Conservation (phyloP, 1,140 invertebrate species). For the Amphibalanus amphitrite region DNA sequence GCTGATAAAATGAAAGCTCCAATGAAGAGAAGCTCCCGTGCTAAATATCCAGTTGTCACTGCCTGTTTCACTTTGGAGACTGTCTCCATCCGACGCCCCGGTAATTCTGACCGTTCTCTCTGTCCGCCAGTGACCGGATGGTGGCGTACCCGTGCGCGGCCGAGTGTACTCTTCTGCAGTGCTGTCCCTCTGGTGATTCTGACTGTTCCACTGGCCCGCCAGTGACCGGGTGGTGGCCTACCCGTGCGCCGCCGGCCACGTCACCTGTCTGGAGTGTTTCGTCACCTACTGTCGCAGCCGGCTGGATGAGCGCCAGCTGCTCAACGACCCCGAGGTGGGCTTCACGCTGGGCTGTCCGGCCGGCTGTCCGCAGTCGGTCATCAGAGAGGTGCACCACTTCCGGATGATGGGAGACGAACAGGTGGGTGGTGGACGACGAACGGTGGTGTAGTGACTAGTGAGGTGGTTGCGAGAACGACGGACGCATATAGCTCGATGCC, state of each 20-base stretch:
- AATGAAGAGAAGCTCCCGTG: too few relatives aligned
- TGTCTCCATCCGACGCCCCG: too few relatives aligned
- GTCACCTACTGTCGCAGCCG: conserved; percentile 47
- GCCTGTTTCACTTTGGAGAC: too few relatives aligned
- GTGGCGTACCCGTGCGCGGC: conserved; percentile 61
- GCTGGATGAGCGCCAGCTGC: conserved; percentile 56
- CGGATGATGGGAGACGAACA: conserved; percentile 38
- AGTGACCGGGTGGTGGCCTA: conserved; percentile 48
- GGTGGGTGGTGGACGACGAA: neutral
- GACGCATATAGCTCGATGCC: too few relatives aligned
- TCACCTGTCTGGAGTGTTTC: conserved; percentile 72
- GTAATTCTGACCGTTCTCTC: too few relatives aligned
- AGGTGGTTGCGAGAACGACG: too few relatives aligned
- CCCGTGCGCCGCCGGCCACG: conserved; percentile 54
- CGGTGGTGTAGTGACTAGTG: too few relatives aligned
- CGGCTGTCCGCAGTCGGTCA: conserved; percentile 57
- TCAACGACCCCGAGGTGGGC: conserved; percentile 44
- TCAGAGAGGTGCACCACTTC: conserved; percentile 72
- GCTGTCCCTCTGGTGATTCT: too few relatives aligned
- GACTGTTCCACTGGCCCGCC: too few relatives aligned
- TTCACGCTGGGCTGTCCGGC: conserved; percentile 69
- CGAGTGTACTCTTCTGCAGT: too few relatives aligned
- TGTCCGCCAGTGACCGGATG: conserved; percentile 26
- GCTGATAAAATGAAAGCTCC: too few relatives aligned
- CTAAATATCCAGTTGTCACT: too few relatives aligned